Evolutionary conservation across 2,888 invertebrate genomes (phyloP).

Genomic region (Platynereis dumerilii): DNA sequence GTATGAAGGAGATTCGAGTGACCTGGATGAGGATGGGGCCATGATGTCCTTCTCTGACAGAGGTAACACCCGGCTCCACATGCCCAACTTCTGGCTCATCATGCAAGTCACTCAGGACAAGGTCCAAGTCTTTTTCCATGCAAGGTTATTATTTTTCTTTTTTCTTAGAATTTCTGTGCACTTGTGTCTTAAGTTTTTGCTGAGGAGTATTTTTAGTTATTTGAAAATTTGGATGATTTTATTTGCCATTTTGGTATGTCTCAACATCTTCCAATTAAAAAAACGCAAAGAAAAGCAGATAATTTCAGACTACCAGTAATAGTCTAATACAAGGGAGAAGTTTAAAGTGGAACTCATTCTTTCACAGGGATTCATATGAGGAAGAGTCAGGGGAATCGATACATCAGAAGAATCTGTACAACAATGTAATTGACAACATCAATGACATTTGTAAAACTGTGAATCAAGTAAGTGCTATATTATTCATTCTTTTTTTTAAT

Average conservation of each 20-base stretch:
- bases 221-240: no score
- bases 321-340: no score
- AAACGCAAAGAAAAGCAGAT: no score
- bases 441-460: conserved; percentile 71
- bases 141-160: conserved; percentile 63
- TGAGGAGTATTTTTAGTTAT: no score
- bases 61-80: conserved; percentile 63
- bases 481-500: no score
- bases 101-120: conserved; percentile 69
- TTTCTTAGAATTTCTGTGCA: no score
- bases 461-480: conserved; percentile 65
- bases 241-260: no score
- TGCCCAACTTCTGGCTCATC: conserved; percentile 78
- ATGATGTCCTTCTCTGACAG: conserved; percentile 49
- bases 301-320: no score
- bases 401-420: conserved; percentile 50
- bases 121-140: conserved; percentile 74
- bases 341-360: no score
- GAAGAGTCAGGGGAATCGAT: conserved; percentile 22
- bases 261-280: no score
- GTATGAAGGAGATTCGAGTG: conserved; percentile 73
- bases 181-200: no score
- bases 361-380: conserved; percentile 15
- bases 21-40: conserved; percentile 69
- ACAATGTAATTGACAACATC: conserved; percentile 68